Percentiles rank a stretch among this genome's conserved stretches.
Evolutionary conservation across 2,888 invertebrate species (phyloP).

Genomic region (Lamproptera curius): DNA sequence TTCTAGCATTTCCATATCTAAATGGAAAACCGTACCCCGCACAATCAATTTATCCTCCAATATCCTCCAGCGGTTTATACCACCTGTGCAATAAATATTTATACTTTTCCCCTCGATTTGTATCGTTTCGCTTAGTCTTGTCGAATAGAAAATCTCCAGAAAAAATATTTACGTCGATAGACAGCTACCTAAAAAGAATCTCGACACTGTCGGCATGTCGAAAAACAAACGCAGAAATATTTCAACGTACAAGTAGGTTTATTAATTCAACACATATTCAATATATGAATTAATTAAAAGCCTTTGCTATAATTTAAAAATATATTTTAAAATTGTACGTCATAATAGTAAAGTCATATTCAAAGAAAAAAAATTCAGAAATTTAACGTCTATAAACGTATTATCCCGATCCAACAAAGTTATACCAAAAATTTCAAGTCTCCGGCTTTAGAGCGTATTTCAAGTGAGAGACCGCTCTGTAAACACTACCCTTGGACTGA

Average conservation of each 20-base stretch:
- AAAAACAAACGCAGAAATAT: too few species aligned
- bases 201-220: too few species aligned
- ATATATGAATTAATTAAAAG: too few species aligned
- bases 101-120: slow-evolving; percentile 68
- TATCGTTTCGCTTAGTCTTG: slow-evolving; percentile 48
- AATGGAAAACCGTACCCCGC: slow-evolving; percentile 78
- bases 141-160: slow-evolving; percentile 26
- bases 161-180: slow-evolving; percentile 5
- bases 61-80: slow-evolving; percentile 76
- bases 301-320: too few species aligned
- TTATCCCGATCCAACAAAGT: slow-evolving; percentile 15
- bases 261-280: too few species aligned
- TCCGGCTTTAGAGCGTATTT: slow-evolving; percentile 18
- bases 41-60: slow-evolving; percentile 78
- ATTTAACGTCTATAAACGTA: slow-evolving; percentile 2
- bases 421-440: slow-evolving; percentile 20
- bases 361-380: too few species aligned
- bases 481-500: slow-evolving; percentile 57
- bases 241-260: too few species aligned
- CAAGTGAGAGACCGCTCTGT: slow-evolving; percentile 30
- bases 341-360: too few species aligned
- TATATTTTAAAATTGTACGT: too few species aligned
- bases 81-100: slow-evolving; percentile 78
- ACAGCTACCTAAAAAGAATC: background rate
- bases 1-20: slow-evolving; percentile 78